Conservation (phyloP, 2,113 vertebrate genomes). For the Chaetura pelagica region DNA sequence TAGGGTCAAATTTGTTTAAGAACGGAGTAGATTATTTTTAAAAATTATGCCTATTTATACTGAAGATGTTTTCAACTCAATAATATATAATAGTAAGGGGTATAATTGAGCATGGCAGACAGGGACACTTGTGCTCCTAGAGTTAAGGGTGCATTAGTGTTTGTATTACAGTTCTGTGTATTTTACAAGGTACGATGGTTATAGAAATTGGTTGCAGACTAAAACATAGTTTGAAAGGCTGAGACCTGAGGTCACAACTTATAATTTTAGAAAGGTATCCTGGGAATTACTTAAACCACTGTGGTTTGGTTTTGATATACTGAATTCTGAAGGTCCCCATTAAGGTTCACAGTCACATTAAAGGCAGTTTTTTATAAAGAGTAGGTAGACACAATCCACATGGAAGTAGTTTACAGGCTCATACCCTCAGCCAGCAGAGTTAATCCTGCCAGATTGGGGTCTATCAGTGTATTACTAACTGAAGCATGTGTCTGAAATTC, state of each 20-base stretch:
- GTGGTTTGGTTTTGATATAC: background rate
- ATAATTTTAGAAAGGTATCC: background rate
- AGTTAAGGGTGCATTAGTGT: background rate
- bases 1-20: background rate
- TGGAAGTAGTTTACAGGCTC: background rate
- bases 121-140: background rate
- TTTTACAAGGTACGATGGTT: background rate
- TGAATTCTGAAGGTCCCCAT: conserved; percentile 16
- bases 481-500: background rate
- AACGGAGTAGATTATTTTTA: background rate
- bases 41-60: background rate
- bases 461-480: background rate
- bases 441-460: background rate
- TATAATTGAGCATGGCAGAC: background rate
- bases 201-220: background rate
- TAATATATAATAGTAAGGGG: background rate
- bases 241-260: conserved; percentile 15
- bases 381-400: background rate
- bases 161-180: background rate
- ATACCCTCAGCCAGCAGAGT: background rate
- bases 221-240: background rate
- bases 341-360: background rate
- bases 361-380: background rate
- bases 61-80: background rate
- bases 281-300: background rate